Conservation (phyloP, 2,888 invertebrate genomes). For the Drosophila birchii region DNA sequence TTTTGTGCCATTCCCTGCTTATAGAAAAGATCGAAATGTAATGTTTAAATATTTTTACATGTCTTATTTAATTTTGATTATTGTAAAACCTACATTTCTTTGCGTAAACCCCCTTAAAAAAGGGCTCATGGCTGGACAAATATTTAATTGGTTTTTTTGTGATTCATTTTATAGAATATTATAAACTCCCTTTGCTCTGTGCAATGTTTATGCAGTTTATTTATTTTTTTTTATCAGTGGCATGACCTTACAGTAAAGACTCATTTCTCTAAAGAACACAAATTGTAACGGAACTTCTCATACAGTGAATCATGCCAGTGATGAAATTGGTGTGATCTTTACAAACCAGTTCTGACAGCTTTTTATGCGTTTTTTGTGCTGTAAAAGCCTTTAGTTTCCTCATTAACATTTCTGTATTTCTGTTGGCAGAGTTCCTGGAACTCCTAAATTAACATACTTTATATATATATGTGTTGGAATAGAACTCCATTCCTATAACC, state of each 20-base stretch:
- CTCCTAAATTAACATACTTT: background rate
- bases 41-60: too few species aligned
- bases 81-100: background rate
- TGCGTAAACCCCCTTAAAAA: background rate
- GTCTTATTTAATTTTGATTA: background rate
- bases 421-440: background rate
- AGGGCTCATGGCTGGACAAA: constrained; percentile 4
- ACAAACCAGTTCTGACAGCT: constrained; percentile 27
- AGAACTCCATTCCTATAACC: background rate
- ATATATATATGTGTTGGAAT: background rate
- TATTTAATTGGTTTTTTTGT: background rate
- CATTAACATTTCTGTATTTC: constrained; percentile 9
- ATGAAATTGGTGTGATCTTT: constrained; percentile 34
- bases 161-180: constrained; percentile 15
- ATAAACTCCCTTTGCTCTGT: background rate
- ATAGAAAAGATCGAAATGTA: background rate
- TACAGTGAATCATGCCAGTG: constrained; percentile 26
- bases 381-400: constrained; percentile 17
- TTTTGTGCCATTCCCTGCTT: background rate
- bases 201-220: constrained; percentile 23
- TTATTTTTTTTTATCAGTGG: constrained; percentile 24
- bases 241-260: constrained; percentile 3
- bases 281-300: constrained; percentile 29
- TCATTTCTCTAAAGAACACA: constrained; percentile 19
- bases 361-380: constrained; percentile 2